A percentile compares a stretch with the other conserved stretches of the same genome.
phyloP scores from a whole-genome alignment of 2,113 vertebrate species.

The Thalassoma bifasciatum region DNA sequence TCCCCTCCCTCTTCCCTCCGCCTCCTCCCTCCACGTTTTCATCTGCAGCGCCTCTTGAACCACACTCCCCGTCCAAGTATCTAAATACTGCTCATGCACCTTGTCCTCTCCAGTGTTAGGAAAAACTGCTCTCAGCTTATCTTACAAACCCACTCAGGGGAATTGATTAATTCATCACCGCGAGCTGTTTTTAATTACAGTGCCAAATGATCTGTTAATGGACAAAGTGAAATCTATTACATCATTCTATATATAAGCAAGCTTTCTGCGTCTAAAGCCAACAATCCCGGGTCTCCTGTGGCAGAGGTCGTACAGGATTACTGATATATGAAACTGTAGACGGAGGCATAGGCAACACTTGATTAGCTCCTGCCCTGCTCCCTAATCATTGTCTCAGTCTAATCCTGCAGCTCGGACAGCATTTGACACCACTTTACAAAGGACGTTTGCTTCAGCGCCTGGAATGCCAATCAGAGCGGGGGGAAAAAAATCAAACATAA shows the following conservation, averaged over 20 bases:
- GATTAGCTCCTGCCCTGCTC: slow-evolving; percentile 66
- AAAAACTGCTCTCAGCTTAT: slow-evolving; percentile 65
- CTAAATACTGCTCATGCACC: slow-evolving; percentile 39
- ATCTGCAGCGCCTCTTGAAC: slow-evolving; percentile 16
- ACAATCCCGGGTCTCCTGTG: slow-evolving; percentile 64
- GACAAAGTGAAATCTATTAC: slow-evolving; percentile 78
- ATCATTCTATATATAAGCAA: slow-evolving; percentile 72
- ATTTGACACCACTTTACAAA: slow-evolving; percentile 55
- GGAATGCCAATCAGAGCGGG: slow-evolving; percentile 37
- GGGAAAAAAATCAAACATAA: slow-evolving; percentile 27
- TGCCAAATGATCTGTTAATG: slow-evolving; percentile 82
- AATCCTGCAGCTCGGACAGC: slow-evolving; percentile 54
- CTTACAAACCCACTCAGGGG: slow-evolving; percentile 61
- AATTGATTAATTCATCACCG: slow-evolving; percentile 78
- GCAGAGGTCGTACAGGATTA: slow-evolving; percentile 74
- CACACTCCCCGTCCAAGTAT: slow-evolving; percentile 49
- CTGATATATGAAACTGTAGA: slow-evolving; percentile 71
- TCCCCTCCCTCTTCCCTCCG: slow-evolving; percentile 10
- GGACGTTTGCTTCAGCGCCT: slow-evolving; percentile 42
- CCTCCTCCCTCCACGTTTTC: slow-evolving; percentile 12
- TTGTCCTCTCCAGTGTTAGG: slow-evolving; percentile 48
- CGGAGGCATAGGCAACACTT: slow-evolving; percentile 63
- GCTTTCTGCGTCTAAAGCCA: slow-evolving; percentile 49
- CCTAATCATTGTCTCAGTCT: slow-evolving; percentile 53
- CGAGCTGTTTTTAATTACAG: slow-evolving; percentile 83